phyloP scores from a whole-genome alignment of 2,888 invertebrate genomes.

The Cantharis nigra region DNA sequence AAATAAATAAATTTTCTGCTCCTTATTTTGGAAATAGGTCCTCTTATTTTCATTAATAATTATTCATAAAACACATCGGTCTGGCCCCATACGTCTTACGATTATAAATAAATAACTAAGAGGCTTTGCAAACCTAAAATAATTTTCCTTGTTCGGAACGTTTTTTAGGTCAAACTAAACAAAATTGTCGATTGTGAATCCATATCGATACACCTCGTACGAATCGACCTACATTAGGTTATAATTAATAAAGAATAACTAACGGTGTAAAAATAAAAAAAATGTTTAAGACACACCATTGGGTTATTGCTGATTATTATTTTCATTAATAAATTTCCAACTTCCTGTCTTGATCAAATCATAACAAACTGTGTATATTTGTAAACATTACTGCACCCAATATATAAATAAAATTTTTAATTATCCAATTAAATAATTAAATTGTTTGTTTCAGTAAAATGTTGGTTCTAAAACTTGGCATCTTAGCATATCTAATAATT shows the following conservation, averaged over 20 bases:
- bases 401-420: not conserved
- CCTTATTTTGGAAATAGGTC: no score
- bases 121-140: not conserved
- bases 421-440: not conserved
- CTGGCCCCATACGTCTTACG: no score
- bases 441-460: slow-evolving; percentile 6
- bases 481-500: slow-evolving; percentile 13
- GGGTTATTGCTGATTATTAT: not conserved
- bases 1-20: no score
- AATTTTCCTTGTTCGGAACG: not conserved
- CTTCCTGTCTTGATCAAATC: not conserved
- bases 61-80: no score
- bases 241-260: not conserved
- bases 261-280: not conserved
- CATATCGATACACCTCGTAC: not conserved
- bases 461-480: not conserved
- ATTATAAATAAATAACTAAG: no score
- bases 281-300: not conserved
- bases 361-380: not conserved
- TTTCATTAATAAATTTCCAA: slow-evolving; percentile 2
- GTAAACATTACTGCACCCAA: not conserved
- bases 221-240: not conserved
- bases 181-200: not conserved
- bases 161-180: not conserved
- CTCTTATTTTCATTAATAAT: no score